A percentile compares a stretch with the other conserved stretches of the same genome.
Conservation (phyloP, 2,113 vertebrate genomes). For the Lathamus discolor region DNA sequence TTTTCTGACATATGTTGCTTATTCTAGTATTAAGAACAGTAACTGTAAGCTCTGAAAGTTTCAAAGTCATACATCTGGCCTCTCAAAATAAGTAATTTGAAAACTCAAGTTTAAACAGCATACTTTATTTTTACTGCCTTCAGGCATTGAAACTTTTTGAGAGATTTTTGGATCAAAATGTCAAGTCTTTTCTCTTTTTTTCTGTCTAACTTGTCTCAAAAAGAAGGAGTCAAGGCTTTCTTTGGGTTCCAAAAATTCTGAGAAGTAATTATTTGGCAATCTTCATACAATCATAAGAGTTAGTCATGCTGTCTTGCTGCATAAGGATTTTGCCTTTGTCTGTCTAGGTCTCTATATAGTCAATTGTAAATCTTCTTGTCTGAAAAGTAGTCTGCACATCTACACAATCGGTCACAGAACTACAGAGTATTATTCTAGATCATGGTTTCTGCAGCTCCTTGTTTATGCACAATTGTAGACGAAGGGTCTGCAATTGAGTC, state of each 20-base stretch:
- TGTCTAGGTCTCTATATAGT: neutral
- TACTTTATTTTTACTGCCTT: neutral
- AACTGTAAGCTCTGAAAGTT: neutral
- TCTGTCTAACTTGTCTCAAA: neutral
- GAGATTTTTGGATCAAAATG: neutral
- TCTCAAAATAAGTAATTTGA: neutral
- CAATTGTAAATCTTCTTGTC: neutral
- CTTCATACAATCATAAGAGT: neutral
- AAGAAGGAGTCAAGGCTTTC: neutral
- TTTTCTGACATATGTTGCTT: constrained; percentile 12
- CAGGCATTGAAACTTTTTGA: neutral
- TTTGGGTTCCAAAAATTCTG: neutral
- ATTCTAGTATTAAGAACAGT: neutral
- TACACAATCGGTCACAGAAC: neutral
- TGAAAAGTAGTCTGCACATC: neutral
- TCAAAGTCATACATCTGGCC: neutral
- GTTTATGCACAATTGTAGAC: neutral
- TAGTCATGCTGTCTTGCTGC: neutral
- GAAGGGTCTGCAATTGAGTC: neutral
- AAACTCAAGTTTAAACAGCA: neutral
- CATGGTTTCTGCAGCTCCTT: neutral
- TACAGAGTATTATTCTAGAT: neutral
- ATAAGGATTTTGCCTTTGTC: neutral
- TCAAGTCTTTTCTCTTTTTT: neutral
- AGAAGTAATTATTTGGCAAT: neutral